phyloP scores from a whole-genome alignment of 2,113 vertebrate species.

The Eira barbara region DNA sequence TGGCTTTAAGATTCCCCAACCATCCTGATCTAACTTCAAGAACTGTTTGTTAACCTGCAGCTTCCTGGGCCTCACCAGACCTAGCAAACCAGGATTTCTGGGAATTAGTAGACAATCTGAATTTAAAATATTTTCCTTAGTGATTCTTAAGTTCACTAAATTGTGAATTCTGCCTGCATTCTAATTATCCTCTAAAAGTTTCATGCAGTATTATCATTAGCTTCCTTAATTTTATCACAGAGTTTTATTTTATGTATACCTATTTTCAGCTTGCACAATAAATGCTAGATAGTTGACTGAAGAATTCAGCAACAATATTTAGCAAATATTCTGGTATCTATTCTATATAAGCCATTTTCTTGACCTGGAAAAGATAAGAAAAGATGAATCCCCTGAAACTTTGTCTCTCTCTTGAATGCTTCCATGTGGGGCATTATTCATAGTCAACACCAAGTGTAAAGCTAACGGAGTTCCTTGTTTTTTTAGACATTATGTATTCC shows the following conservation, averaged over 20 bases:
- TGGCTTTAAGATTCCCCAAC: neutral
- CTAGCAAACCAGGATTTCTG: neutral
- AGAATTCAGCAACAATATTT: slow-evolving; percentile 5
- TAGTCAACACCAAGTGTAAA: neutral
- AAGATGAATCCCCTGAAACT: neutral
- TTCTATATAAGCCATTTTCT: neutral
- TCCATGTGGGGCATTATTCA: neutral
- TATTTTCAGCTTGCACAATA: neutral
- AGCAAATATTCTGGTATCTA: neutral
- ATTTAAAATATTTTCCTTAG: neutral
- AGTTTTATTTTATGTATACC: slow-evolving; percentile 29
- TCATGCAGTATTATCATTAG: neutral
- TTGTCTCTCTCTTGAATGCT: neutral
- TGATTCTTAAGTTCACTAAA: neutral
- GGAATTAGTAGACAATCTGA: neutral
- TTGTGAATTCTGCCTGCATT: neutral
- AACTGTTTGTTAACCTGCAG: neutral
- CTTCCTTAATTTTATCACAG: neutral
- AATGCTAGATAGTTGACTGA: neutral
- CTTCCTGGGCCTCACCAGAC: neutral
- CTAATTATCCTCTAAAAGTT: slow-evolving; percentile 4
- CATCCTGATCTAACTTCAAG: neutral
- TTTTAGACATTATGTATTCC: neutral
- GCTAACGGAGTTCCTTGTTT: neutral
- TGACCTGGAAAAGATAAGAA: neutral